phyloP scores from a whole-genome alignment of 2,113 vertebrate species.

The Pedetes capensis region DNA sequence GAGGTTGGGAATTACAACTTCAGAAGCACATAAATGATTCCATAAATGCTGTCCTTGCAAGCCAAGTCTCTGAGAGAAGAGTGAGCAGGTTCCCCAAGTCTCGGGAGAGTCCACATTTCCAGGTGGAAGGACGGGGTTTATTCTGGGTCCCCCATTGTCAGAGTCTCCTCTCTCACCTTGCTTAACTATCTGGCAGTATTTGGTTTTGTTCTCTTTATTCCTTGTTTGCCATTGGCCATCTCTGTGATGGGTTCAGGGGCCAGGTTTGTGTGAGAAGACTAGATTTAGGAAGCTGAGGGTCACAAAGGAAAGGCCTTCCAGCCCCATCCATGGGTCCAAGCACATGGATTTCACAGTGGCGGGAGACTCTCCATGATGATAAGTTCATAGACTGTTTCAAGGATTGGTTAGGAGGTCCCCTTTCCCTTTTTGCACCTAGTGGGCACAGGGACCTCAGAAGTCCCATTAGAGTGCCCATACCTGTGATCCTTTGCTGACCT shows the following conservation, averaged over 20 bases:
- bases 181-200: neutral
- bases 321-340: neutral
- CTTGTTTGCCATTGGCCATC: neutral
- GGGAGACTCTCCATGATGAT: neutral
- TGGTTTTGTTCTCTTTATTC: neutral
- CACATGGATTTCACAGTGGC: neutral
- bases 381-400: neutral
- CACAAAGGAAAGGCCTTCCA: neutral
- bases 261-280: neutral
- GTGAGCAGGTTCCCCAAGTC: neutral
- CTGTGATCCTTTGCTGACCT: neutral
- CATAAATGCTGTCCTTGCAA: constrained; percentile 14
- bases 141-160: neutral
- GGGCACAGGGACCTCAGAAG: neutral
- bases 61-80: neutral
- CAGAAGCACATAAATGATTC: constrained; percentile 58
- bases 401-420: neutral
- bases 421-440: fast-evolving
- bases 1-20: constrained; percentile 57
- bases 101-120: neutral
- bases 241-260: neutral
- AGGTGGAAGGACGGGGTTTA: neutral
- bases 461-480: neutral
- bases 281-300: neutral
- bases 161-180: neutral